These are phyloP conservation scores for Thalassaphorura encarpata DNA, from an alignment of 1,140 invertebrate species.

Conservation along the genomic window DNA sequence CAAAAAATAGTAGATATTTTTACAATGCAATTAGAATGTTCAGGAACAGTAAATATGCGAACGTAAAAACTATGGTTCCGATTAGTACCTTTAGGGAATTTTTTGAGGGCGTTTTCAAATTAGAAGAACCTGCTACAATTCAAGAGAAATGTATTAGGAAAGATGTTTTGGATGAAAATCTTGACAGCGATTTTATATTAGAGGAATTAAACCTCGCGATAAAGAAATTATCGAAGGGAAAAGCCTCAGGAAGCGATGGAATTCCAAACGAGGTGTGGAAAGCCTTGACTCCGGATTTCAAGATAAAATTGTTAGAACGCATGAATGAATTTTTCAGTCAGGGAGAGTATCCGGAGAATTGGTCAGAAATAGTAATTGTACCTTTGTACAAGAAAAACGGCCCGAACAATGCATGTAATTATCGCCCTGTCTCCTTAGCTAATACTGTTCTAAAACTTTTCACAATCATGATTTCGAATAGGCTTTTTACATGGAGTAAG, in stretches of 20 bases:
- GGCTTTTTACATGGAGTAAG: neutral
- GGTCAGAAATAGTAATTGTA: slow-evolving; percentile 3
- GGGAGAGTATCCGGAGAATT: neutral
- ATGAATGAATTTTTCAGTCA: neutral
- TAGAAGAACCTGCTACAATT: too few species aligned
- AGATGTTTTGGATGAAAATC: too few species aligned
- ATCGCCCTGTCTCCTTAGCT: slow-evolving; percentile 10
- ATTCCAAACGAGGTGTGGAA: slow-evolving; percentile 19
- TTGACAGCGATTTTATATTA: too few species aligned
- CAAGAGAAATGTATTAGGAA: too few species aligned
- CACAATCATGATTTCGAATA: neutral
- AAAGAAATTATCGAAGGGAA: neutral
- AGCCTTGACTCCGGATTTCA: neutral
- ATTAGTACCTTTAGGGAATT: too few species aligned
- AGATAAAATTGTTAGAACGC: neutral
- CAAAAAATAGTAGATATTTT: too few species aligned
- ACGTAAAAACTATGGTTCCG: too few species aligned
- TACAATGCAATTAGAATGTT: too few species aligned
- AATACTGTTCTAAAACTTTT: slow-evolving; percentile 7
- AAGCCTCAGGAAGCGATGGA: slow-evolving; percentile 7
- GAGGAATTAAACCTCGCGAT: too few species aligned
- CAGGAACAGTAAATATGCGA: too few species aligned
- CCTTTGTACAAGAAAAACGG: slow-evolving; percentile 17
- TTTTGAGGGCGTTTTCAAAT: too few species aligned
- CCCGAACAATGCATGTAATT: slow-evolving; percentile 4